phyloP scores from a whole-genome alignment of 2,113 vertebrate species.

The Pomatorhinus ruficollis region DNA sequence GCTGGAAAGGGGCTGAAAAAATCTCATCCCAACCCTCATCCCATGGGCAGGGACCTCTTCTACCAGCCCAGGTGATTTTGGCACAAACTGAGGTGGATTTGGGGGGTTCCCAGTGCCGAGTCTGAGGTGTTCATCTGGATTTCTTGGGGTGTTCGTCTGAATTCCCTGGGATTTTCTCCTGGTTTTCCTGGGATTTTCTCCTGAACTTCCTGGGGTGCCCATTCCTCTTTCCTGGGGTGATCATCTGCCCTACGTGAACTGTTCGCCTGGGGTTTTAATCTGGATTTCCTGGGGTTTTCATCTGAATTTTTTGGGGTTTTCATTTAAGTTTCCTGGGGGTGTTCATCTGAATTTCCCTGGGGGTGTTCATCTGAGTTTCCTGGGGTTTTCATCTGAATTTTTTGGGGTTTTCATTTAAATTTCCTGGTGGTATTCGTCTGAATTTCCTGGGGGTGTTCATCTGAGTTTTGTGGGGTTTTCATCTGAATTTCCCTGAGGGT shows the following conservation, averaged over 20 bases:
- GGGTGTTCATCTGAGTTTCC: no score
- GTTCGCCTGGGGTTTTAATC: not conserved
- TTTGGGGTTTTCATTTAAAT: no score
- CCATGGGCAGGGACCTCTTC: rapidly evolving
- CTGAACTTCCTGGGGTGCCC: not conserved
- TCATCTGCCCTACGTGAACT: no score
- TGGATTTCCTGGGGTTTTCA: not conserved
- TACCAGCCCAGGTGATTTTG: not conserved
- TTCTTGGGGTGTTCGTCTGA: not conserved
- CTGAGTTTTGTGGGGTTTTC: no score
- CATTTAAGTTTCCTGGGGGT: no score
- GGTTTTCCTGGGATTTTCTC: not conserved
- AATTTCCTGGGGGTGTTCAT: no score
- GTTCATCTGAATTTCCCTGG: no score
- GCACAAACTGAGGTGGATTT: not conserved
- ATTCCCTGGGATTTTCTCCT: rapidly evolving
- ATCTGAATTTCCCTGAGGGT: no score
- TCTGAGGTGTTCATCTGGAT: no score
- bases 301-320: not conserved
- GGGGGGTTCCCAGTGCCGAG: not conserved
- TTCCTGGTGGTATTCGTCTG: no score
- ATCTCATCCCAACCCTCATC: rapidly evolving
- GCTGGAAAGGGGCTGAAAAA: not conserved
- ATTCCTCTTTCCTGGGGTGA: no score
- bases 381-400: no score